A percentile compares a stretch with the other conserved stretches of the same genome.
Conservation (phyloP, 2,113 vertebrate species). For the Marmota monax region DNA sequence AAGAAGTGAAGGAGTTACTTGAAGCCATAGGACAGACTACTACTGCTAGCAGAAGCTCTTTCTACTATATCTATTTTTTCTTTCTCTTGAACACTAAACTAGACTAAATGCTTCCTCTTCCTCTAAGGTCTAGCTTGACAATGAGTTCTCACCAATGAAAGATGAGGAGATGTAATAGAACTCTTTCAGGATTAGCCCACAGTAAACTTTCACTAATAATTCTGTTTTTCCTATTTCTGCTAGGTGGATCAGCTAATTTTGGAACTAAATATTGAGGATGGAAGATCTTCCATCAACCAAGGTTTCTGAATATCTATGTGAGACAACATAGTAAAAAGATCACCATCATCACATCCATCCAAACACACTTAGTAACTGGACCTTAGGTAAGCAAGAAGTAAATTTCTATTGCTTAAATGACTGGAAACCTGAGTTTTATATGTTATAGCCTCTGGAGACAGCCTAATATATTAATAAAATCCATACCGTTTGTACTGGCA, state of each 20-base stretch:
- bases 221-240: not conserved
- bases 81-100: not conserved
- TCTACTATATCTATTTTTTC: not conserved
- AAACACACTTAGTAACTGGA: not conserved
- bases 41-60: not conserved
- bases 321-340: not conserved
- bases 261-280: not conserved
- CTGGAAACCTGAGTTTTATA: not conserved
- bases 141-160: not conserved
- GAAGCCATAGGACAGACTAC: not conserved
- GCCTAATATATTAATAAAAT: not conserved
- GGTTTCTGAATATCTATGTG: not conserved
- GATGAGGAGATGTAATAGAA: not conserved
- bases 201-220: not conserved
- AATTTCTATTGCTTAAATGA: not conserved
- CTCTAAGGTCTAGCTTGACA: not conserved
- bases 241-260: not conserved
- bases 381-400: not conserved
- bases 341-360: not conserved
- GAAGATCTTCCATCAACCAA: not conserved
- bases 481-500: not conserved
- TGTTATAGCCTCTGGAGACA: not conserved
- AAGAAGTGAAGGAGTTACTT: not conserved
- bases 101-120: not conserved
- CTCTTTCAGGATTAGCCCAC: not conserved